These are phyloP conservation scores for Homarus gammarus DNA, from an alignment of 2,888 invertebrate genomes.

Conservation along the genomic window DNA sequence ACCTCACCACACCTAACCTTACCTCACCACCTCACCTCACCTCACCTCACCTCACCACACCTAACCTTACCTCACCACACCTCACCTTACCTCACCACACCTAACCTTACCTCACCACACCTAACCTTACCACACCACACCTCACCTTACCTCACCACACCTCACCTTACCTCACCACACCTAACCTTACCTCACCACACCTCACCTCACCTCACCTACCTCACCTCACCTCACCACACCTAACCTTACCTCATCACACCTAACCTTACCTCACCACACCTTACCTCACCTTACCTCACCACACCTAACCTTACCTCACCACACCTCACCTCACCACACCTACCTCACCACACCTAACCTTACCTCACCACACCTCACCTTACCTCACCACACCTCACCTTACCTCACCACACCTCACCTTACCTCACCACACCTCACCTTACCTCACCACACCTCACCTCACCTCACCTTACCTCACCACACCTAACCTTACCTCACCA, in stretches of 20 bases:
- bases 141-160: neutral
- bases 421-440: too few species aligned
- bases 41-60: constrained; percentile 4
- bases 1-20: neutral
- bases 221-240: constrained; percentile 9
- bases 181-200: too few species aligned
- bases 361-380: too few species aligned
- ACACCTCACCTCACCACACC: too few species aligned
- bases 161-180: constrained; percentile 4
- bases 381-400: too few species aligned
- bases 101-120: constrained; percentile 7
- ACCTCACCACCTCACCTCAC: neutral
- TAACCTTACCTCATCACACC: neutral
- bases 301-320: neutral
- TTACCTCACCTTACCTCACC: neutral
- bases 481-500: too few species aligned
- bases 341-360: too few species aligned
- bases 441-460: too few species aligned
- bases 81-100: neutral
- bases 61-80: neutral
- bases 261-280: constrained; percentile 20
- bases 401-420: too few species aligned
- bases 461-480: too few species aligned
- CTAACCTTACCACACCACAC: neutral
- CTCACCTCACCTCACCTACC: neutral